phyloP scores from a whole-genome alignment of 2,113 vertebrate species.

The Danionella cerebrum region DNA sequence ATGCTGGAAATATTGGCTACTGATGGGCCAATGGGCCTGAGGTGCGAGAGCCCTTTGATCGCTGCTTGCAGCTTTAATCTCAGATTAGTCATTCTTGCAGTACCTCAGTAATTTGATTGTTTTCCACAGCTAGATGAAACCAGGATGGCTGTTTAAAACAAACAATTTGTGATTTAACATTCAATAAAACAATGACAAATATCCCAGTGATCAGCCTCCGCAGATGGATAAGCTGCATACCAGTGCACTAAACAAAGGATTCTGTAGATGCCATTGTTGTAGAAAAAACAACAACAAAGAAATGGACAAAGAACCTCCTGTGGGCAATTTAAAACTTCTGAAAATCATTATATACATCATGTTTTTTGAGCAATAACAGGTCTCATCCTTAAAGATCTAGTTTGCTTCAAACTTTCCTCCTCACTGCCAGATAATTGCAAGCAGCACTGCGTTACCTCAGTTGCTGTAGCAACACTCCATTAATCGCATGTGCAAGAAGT shows the following conservation, averaged over 20 bases:
- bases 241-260: neutral
- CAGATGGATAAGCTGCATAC: too few species aligned
- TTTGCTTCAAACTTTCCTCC: neutral
- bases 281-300: neutral
- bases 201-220: too few species aligned
- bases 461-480: constrained; percentile 36
- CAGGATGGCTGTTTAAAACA: too few species aligned
- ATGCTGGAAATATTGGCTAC: too few species aligned
- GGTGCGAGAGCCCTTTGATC: too few species aligned
- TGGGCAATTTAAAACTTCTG: neutral
- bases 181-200: too few species aligned
- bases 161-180: too few species aligned
- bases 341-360: constrained; percentile 7
- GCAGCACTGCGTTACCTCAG: neutral
- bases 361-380: neutral
- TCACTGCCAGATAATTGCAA: constrained; percentile 15
- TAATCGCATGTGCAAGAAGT: constrained; percentile 22
- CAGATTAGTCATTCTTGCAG: too few species aligned
- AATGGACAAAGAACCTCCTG: neutral
- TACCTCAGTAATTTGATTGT: too few species aligned
- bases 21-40: too few species aligned
- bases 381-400: neutral
- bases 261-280: neutral
- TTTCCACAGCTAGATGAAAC: too few species aligned
- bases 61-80: too few species aligned